phyloP scores from a whole-genome alignment of 1,140 invertebrate genomes.

The Apocrypta bakeri region DNA sequence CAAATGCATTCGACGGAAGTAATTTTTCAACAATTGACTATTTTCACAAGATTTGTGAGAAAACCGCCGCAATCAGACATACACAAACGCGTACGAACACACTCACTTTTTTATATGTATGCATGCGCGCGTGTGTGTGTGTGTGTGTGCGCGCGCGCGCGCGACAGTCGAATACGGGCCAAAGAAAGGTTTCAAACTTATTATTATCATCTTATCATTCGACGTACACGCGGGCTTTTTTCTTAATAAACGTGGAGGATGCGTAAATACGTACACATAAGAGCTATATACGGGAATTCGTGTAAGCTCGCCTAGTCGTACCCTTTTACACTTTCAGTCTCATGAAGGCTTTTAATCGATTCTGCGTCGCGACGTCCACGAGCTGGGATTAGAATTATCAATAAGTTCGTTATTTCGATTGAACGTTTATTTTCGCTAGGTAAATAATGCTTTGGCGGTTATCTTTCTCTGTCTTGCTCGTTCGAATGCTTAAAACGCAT shows the following conservation, averaged over 20 bases:
- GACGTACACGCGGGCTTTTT: constrained; percentile 21
- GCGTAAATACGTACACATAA: constrained; percentile 71
- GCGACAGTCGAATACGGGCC: not conserved
- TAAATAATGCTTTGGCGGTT: constrained; percentile 9
- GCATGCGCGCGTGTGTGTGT: no score
- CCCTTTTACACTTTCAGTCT: constrained; percentile 72
- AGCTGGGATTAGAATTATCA: constrained; percentile 35
- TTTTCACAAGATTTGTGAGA: not conserved
- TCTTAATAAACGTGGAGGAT: constrained; percentile 55
- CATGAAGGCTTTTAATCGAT: constrained; percentile 64
- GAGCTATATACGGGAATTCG: constrained; percentile 60
- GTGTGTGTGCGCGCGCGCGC: no score
- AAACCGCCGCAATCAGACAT: not conserved
- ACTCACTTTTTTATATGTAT: no score
- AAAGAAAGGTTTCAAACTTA: constrained; percentile 10
- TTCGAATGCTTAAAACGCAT: constrained; percentile 13
- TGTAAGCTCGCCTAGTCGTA: constrained; percentile 70
- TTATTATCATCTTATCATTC: not conserved
- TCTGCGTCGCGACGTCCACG: constrained; percentile 55
- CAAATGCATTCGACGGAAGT: not conserved
- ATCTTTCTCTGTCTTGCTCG: constrained; percentile 29
- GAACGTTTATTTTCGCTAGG: not conserved
- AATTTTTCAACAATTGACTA: not conserved
- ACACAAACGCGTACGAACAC: no score
- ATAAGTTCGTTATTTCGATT: not conserved